Percentiles rank a stretch among this genome's conserved stretches.
These are phyloP conservation scores for Margarornis squamiger DNA, from an alignment of 2,797 vertebrate genomes.

Conservation along the genomic window DNA sequence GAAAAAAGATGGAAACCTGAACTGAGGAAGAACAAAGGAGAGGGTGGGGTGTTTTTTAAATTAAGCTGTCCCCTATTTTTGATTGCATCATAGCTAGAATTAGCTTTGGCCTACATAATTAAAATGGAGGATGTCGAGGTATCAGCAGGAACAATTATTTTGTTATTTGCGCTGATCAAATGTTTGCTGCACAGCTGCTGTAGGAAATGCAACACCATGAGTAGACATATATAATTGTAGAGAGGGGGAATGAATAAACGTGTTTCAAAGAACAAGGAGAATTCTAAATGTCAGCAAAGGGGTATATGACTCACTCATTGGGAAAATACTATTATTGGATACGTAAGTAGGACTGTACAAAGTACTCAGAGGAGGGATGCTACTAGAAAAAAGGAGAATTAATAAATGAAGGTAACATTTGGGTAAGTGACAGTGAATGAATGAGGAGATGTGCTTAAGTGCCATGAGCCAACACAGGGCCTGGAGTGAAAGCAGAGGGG, in stretches of 20 bases:
- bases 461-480: background rate
- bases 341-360: constrained; percentile 52
- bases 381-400: constrained; percentile 37
- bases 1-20: background rate
- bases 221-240: constrained; percentile 68
- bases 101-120: constrained; percentile 40
- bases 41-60: background rate
- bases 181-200: constrained; percentile 59
- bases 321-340: constrained; percentile 74
- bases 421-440: constrained; percentile 53
- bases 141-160: constrained; percentile 13
- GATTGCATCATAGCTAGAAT: constrained; percentile 22
- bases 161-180: constrained; percentile 4
- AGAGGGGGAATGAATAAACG: constrained; percentile 75
- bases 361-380: constrained; percentile 27
- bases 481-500: constrained; percentile 17
- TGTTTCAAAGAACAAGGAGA: constrained; percentile 79
- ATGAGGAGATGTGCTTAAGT: constrained; percentile 28
- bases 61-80: constrained; percentile 13
- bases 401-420: constrained; percentile 31
- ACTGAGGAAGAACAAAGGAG: background rate
- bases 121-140: constrained; percentile 18
- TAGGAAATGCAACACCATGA: constrained; percentile 61
- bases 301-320: constrained; percentile 60
- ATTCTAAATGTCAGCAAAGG: constrained; percentile 68